These are phyloP conservation scores for Oophaga sylvatica DNA, from an alignment of 2,797 vertebrate genomes.

Conservation along the genomic window DNA sequence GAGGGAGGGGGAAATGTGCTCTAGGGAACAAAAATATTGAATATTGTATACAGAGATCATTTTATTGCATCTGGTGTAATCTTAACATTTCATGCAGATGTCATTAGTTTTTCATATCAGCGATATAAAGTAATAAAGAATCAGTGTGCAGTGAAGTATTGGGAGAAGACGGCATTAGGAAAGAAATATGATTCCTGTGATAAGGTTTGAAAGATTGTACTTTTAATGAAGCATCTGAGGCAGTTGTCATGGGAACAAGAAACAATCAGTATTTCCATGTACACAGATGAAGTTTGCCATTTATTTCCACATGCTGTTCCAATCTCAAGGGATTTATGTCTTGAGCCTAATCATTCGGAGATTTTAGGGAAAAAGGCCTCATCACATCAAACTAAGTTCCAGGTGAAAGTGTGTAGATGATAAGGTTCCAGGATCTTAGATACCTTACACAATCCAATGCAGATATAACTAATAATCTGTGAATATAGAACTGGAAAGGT, in stretches of 20 bases:
- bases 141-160: slow-evolving; percentile 48
- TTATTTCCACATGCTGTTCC: slow-evolving; percentile 47
- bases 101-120: slow-evolving; percentile 27
- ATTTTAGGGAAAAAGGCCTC: background rate
- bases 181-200: slow-evolving; percentile 51
- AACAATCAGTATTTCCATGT: slow-evolving; percentile 57
- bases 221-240: slow-evolving; percentile 55
- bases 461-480: background rate
- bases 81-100: slow-evolving; percentile 30
- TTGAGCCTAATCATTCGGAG: slow-evolving; percentile 23
- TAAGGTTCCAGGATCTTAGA: background rate
- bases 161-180: slow-evolving; percentile 32
- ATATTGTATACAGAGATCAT: background rate
- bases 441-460: background rate
- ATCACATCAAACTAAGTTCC: background rate
- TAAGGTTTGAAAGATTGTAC: slow-evolving; percentile 51
- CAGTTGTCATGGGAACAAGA: slow-evolving; percentile 55
- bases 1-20: background rate
- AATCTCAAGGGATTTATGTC: slow-evolving; percentile 9
- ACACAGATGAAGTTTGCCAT: slow-evolving; percentile 49
- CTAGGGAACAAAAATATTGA: background rate
- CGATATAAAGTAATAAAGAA: slow-evolving; percentile 40
- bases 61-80: slow-evolving; percentile 1
- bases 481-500: background rate
- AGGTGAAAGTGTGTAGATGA: background rate